A percentile compares a stretch with the other conserved stretches of the same genome.
Conservation (phyloP, 2,888 invertebrate genomes). For the Augiades crinisus region DNA sequence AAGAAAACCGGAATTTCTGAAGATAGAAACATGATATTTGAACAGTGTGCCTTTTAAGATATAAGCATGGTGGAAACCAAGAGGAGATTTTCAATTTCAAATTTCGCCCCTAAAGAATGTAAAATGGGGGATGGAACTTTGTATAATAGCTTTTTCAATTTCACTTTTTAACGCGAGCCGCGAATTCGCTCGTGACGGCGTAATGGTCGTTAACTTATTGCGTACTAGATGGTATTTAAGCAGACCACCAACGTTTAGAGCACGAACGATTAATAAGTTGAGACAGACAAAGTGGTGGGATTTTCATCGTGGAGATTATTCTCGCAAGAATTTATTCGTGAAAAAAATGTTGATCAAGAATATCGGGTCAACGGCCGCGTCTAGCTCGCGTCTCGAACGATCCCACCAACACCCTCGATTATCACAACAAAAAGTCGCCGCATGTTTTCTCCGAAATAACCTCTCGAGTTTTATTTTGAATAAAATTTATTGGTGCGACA, state of each 20-base stretch:
- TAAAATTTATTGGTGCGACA: conserved; percentile 67
- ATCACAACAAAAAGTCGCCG: conserved; percentile 62
- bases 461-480: conserved; percentile 56
- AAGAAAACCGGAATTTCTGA: too few species aligned
- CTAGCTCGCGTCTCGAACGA: conserved; percentile 38
- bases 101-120: too few species aligned
- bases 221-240: not conserved
- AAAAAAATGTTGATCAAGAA: conserved; percentile 39
- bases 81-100: too few species aligned
- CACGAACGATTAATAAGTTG: conserved; percentile 11
- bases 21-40: too few species aligned
- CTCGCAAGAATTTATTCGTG: not conserved
- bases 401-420: conserved; percentile 57
- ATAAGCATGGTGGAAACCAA: too few species aligned
- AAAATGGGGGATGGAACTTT: too few species aligned
- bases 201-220: too few species aligned
- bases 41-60: too few species aligned
- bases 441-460: conserved; percentile 57
- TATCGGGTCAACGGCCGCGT: conserved; percentile 58
- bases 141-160: too few species aligned
- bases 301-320: not conserved
- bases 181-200: too few species aligned
- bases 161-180: too few species aligned
- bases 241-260: not conserved
- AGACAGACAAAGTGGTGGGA: conserved; percentile 12